phyloP scores from a whole-genome alignment of 2,797 vertebrate species.

The Anniella stebbinsi region DNA sequence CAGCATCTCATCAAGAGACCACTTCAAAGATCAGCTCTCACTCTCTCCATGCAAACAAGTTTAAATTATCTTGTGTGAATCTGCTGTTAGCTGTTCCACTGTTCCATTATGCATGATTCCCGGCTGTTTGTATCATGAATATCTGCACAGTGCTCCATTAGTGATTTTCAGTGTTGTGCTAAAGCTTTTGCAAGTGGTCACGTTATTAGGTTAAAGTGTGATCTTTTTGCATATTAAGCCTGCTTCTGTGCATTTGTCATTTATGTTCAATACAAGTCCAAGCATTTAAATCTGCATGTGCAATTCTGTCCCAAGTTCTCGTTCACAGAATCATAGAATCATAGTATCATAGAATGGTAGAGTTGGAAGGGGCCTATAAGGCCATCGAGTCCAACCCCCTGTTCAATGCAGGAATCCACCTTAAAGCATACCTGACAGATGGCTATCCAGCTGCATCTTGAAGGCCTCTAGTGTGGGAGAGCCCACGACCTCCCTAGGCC shows the following conservation, averaged over 20 bases:
- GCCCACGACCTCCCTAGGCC: no score
- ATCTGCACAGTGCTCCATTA: slow-evolving; percentile 76
- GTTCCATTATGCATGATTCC: slow-evolving; percentile 84
- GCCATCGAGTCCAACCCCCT: no score
- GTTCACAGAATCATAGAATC: no score
- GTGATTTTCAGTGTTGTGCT: slow-evolving; percentile 75
- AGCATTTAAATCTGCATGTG: slow-evolving; percentile 38
- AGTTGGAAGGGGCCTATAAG: no score
- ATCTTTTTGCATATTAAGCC: slow-evolving; percentile 76
- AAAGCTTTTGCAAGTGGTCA: slow-evolving; percentile 78
- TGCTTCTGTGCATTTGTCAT: slow-evolving; percentile 72
- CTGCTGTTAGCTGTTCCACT: slow-evolving; percentile 82
- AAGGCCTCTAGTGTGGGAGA: no score
- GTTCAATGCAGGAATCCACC: no score
- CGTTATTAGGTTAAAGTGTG: slow-evolving; percentile 77
- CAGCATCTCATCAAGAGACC: slow-evolving; percentile 83
- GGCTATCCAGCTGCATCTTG: no score
- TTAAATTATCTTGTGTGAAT: slow-evolving; percentile 82
- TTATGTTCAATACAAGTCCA: slow-evolving; percentile 59
- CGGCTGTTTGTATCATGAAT: slow-evolving; percentile 76
- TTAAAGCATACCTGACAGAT: no score
- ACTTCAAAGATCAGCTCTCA: slow-evolving; percentile 84
- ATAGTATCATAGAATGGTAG: no score
- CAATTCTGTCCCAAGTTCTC: slow-evolving; percentile 57
- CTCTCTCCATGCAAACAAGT: slow-evolving; percentile 86